Conservation (phyloP, 1,140 invertebrate genomes). For the Temnothorax nylanderi region DNA sequence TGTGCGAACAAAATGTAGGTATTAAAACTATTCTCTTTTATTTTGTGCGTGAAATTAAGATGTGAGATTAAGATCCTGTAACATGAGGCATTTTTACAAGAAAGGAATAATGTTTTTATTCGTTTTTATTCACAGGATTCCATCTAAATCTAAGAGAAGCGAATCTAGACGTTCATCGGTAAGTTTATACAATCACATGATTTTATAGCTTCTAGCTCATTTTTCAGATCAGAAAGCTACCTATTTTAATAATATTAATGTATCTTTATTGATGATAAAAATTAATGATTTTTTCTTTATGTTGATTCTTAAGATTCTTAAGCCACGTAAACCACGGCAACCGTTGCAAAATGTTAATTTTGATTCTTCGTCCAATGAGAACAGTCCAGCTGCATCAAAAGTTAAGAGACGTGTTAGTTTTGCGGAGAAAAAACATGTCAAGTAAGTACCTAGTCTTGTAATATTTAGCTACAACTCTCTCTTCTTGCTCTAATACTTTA, state of each 20-base stretch:
- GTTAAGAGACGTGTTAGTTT: slow-evolving; percentile 77
- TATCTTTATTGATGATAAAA: background rate
- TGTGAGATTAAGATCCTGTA: too few relatives aligned
- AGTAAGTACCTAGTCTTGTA: slow-evolving; percentile 67
- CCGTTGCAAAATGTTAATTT: slow-evolving; percentile 69
- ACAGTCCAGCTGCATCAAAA: slow-evolving; percentile 63
- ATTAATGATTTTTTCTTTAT: background rate
- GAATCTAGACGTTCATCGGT: slow-evolving; percentile 70
- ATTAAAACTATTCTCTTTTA: slow-evolving; percentile 28
- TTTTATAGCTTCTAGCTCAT: background rate
- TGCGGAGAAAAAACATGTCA: slow-evolving; percentile 79
- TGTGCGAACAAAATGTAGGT: slow-evolving; percentile 56
- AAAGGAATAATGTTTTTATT: background rate
- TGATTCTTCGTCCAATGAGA: slow-evolving; percentile 65
- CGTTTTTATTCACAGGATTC: slow-evolving; percentile 39
- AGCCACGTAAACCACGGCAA: slow-evolving; percentile 70
- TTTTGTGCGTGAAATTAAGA: background rate
- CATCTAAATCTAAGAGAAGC: slow-evolving; percentile 44
- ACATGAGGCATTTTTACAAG: background rate
- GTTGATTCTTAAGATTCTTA: slow-evolving; percentile 72
- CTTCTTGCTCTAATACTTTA: slow-evolving; percentile 35
- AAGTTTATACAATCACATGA: slow-evolving; percentile 35
- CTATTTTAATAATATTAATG: background rate
- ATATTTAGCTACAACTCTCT: background rate
- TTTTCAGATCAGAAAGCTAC: background rate